Percentiles rank a stretch among this genome's conserved stretches.
These are phyloP conservation scores for Matsumyia berberina DNA, from an alignment of 2,888 invertebrate species.

Conservation along the genomic window DNA sequence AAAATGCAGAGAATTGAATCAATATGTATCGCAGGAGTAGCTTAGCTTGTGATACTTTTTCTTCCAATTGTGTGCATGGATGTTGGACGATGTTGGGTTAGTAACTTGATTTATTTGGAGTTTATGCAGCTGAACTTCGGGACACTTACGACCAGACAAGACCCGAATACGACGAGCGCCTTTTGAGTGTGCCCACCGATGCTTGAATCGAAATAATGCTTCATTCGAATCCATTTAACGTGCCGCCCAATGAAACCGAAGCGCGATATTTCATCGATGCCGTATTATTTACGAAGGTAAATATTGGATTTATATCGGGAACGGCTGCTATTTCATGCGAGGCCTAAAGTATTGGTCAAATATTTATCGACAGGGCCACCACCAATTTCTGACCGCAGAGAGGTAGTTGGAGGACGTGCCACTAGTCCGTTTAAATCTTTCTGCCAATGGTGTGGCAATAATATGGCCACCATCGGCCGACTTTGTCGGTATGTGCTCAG, in stretches of 20 bases:
- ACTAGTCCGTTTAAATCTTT: constrained; percentile 43
- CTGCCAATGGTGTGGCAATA: constrained; percentile 67
- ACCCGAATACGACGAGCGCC: constrained; percentile 10
- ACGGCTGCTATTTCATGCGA: constrained; percentile 16
- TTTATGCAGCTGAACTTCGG: constrained; percentile 58
- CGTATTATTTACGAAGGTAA: constrained; percentile 64
- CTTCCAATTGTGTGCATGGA: constrained; percentile 21
- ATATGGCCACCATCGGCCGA: constrained; percentile 32
- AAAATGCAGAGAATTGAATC: constrained; percentile 55
- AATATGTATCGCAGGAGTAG: constrained; percentile 39
- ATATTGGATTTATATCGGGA: constrained; percentile 67
- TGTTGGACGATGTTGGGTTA: constrained; percentile 12
- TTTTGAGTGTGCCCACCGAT: constrained; percentile 51
- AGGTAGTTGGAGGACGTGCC: background rate
- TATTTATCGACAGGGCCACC: constrained; percentile 52
- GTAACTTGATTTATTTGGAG: constrained; percentile 65
- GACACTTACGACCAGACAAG: constrained; percentile 30
- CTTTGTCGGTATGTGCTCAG: constrained; percentile 22
- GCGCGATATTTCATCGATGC: constrained; percentile 62
- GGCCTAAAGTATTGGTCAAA: constrained; percentile 56
- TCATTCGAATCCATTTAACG: constrained; percentile 58
- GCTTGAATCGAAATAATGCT: constrained; percentile 54
- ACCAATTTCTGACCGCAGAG: constrained; percentile 53
- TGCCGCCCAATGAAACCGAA: constrained; percentile 20
- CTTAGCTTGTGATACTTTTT: constrained; percentile 18